Evolutionary conservation across 2,888 invertebrate species (phyloP).

Genomic region (Cremastinae sp.): DNA sequence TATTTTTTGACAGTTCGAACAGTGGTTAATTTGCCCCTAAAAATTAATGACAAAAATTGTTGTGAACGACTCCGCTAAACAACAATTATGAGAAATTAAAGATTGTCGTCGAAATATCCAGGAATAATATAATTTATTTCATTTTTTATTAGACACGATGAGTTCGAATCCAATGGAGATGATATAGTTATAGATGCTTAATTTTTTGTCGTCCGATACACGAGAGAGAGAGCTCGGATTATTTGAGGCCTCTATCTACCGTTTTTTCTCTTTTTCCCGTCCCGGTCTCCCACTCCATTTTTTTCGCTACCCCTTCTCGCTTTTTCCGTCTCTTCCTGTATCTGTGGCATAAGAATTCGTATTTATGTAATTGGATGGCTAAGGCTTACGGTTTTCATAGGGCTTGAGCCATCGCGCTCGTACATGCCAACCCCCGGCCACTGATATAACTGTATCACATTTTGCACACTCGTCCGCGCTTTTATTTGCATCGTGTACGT

Average conservation of each 20-base stretch:
- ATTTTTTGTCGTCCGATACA: too few relatives aligned
- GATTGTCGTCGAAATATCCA: too few relatives aligned
- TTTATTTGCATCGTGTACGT: not conserved
- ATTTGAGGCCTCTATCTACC: slow-evolving; percentile 1
- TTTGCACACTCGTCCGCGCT: not conserved
- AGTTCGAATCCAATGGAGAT: too few relatives aligned
- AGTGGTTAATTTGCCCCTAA: too few relatives aligned
- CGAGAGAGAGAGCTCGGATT: too few relatives aligned
- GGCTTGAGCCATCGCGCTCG: slow-evolving; percentile 64
- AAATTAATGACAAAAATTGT: too few relatives aligned
- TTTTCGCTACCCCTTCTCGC: not conserved
- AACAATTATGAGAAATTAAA: too few relatives aligned
- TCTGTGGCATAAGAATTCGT: slow-evolving; percentile 61
- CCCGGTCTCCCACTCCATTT: not conserved
- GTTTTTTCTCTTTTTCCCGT: slow-evolving; percentile 2
- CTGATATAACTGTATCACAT: slow-evolving; percentile 16
- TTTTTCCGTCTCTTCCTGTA: slow-evolving; percentile 1
- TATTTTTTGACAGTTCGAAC: too few relatives aligned
- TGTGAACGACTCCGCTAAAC: too few relatives aligned
- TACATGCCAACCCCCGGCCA: not conserved
- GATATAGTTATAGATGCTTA: too few relatives aligned
- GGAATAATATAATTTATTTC: too few relatives aligned
- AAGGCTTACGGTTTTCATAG: slow-evolving; percentile 69
- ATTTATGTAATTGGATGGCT: slow-evolving; percentile 69
- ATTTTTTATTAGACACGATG: too few relatives aligned